Conservation (phyloP, 2,113 vertebrate species). For the Cisticola juncidis region DNA sequence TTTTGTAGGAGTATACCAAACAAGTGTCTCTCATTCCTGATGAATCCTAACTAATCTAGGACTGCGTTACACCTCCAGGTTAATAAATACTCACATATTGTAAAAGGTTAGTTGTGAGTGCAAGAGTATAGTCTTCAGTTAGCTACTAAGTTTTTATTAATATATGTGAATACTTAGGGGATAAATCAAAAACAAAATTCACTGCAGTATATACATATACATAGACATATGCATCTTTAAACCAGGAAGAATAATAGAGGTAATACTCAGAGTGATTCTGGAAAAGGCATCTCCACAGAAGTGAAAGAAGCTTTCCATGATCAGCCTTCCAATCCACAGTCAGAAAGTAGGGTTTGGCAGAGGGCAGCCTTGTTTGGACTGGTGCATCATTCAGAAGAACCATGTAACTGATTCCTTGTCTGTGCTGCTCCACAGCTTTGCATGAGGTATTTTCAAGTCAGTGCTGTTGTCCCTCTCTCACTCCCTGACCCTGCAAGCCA, state of each 20-base stretch:
- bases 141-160: not conserved
- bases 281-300: not conserved
- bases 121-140: not conserved
- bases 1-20: not conserved
- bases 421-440: not conserved
- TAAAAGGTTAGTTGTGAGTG: not conserved
- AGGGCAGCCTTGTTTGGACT: rapidly evolving
- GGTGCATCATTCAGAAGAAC: not conserved
- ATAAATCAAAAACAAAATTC: not conserved
- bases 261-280: not conserved
- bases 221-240: not conserved
- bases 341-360: not conserved
- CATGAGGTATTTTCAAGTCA: not conserved
- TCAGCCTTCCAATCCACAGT: not conserved
- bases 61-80: not conserved
- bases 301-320: rapidly evolving
- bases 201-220: not conserved
- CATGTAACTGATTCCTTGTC: too few relatives aligned
- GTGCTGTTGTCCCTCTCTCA: rapidly evolving
- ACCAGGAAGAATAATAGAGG: not conserved
- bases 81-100: not conserved
- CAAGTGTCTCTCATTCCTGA: not conserved
- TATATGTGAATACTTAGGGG: not conserved
- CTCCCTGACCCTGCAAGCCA: not conserved
- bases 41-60: not conserved